Evolutionary conservation across 2,888 invertebrate species (phyloP), one percentile per base, ranked within the genome.

Genomic region (Cepaea hortensis): DNA sequence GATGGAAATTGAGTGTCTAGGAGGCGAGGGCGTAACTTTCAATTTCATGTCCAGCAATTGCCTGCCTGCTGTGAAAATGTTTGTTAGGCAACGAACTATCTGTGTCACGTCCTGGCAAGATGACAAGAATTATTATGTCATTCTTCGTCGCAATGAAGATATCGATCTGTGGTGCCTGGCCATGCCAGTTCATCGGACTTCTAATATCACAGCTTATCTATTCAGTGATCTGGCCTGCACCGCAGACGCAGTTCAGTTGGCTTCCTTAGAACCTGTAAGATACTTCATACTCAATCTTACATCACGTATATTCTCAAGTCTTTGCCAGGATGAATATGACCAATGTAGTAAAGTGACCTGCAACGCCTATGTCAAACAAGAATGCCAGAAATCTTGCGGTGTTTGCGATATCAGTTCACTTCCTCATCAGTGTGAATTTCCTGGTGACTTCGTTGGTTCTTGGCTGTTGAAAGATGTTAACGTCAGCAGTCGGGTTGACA

Each of bases 311-410:
- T 91, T 90, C 84, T 85, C 89, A 20, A 88, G 88, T 13, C 84
- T 92, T 35, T 93, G 93, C 76, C 90, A 89, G n/a, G 92, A 93
- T 87, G 93, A 93, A 85, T 92, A 93, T 82, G 81, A 88, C 0
- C 88, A 88, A 35, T 93, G 93, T 84, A 82, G 87, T 11, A 87
- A 89, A 23, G 89, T 90, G 50, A 88, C 89, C 23, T 93, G 93
- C 76, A 91, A 87, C 55, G 81, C 82, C 15, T 89, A 90, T 80
- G 90, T 90, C 23, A 88, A 88, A 15, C 88, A 90, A 6, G 91
- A 92, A 83, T 93, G 93, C 85, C 90, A 90, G 68, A 91, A 90
- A 87, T 89, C 92, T 0, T 93, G 93, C 79, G 87, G 88, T 20
- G 88, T 88, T 76, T 93, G 93, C 87, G 88, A 90, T 80, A 88